A percentile compares a stretch with the other conserved stretches of the same genome.
These are phyloP conservation scores for Nymphalis urticae DNA, from an alignment of 2,888 invertebrate genomes.

Conservation along the genomic window DNA sequence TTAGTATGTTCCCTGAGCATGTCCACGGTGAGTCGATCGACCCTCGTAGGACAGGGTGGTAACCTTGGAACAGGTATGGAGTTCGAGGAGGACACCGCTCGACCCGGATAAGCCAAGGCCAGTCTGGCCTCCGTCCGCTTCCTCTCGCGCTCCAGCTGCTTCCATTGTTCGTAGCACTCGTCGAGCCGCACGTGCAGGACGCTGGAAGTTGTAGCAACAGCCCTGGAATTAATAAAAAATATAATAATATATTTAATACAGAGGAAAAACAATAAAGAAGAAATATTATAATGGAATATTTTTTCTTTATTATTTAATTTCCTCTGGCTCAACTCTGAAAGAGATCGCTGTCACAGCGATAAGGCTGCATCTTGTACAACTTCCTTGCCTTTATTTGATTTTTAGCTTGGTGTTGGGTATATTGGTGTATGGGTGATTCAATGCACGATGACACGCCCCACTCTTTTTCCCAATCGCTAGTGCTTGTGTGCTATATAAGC, in stretches of 20 bases:
- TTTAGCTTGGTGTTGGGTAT: too few species aligned
- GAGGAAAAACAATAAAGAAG: neutral
- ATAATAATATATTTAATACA: too few species aligned
- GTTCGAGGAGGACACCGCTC: slow-evolving; percentile 89
- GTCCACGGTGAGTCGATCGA: slow-evolving; percentile 90
- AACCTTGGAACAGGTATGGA: slow-evolving; percentile 88
- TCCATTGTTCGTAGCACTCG: slow-evolving; percentile 90
- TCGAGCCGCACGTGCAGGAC: slow-evolving; percentile 87
- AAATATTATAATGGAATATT: too few species aligned
- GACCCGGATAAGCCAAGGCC: slow-evolving; percentile 89
- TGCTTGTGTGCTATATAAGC: too few species aligned
- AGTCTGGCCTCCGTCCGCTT: slow-evolving; percentile 90
- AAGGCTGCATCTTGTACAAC: too few species aligned
- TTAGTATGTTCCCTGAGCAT: slow-evolving; percentile 90
- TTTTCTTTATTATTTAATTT: too few species aligned
- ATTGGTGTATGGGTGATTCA: too few species aligned
- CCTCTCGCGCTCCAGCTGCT: slow-evolving; percentile 88
- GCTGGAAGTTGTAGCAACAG: slow-evolving; percentile 75
- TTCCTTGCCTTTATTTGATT: too few species aligned
- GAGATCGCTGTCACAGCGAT: too few species aligned
- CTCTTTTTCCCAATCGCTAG: too few species aligned
- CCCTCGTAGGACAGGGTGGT: slow-evolving; percentile 88
- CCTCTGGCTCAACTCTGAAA: too few species aligned
- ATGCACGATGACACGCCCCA: too few species aligned
- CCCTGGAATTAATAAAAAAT: slow-evolving; percentile 52